Base-by-base conservation (phyloP, 2,113 vertebrate species). In the Rafetus swinhoei region DNA sequence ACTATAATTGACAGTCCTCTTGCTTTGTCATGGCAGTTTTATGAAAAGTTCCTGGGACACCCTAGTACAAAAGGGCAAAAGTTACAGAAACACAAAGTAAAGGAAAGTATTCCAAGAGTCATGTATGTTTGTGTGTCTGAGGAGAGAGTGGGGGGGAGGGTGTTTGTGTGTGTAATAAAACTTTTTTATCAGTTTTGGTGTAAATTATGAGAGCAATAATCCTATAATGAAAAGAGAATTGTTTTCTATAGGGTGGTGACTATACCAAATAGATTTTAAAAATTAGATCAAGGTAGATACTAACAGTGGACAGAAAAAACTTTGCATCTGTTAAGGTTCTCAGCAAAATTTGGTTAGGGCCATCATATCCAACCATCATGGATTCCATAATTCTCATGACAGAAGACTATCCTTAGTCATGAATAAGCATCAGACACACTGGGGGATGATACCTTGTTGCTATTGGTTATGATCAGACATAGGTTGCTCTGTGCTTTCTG, bases 401-500 rank as follows among this genome's bases (percentile, higher is more conserved):
- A 95, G 92, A 65, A 95, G 91, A 56, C 39, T 45, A 45, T 25
- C 39, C 12, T 76, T 25, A 22, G 24, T 45, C 35, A 25, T 35
- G 32, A 69, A 19, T 69, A 69, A 35, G 9, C 32, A 69, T 32
- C 15, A n/a, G 32, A 14, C 14, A 69, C 15, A n/a, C 16, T n/a
- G 32, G 8, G 45, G 65, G 32, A n/a, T 8, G 32, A 16, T n/a
- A 69, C 3, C 32, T 69, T 87, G 54, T 52, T 88, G 29, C 24
- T 93, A 85, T 45, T 96, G 50, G 84, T 93, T 91, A 82, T 84
- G 88, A 91, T 65, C 93, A 86, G 55, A 81, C 5, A 76, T 54
- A 92, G 59, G 25, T 27, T 50, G n/a, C 25, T 35, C 90, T 53
- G 55, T 93, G 79, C 29, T 92, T 93, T 90, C 82, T 74, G 87